Percentiles rank a stretch among this genome's conserved stretches.
phyloP scores from a whole-genome alignment of 1,140 invertebrate genomes.

The Temnothorax nylanderi region DNA sequence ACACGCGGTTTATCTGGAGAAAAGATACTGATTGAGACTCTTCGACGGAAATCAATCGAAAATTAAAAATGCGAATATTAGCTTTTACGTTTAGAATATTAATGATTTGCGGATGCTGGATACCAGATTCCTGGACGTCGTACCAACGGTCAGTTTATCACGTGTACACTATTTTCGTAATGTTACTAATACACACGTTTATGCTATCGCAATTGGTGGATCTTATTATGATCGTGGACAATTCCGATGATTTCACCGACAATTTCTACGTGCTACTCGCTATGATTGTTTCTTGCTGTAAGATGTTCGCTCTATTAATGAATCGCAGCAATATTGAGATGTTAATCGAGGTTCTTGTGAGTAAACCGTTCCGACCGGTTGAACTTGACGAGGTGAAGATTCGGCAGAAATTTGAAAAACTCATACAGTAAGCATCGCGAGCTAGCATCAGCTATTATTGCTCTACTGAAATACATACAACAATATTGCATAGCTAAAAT shows the following conservation, averaged over 20 bases:
- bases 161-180: slow-evolving; percentile 27
- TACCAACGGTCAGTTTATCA: slow-evolving; percentile 34
- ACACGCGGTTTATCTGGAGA: neutral
- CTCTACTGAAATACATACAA: neutral
- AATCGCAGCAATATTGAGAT: slow-evolving; percentile 41
- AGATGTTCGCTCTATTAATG: slow-evolving; percentile 44
- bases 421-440: slow-evolving; percentile 57
- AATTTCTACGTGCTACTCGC: slow-evolving; percentile 65
- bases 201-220: slow-evolving; percentile 28
- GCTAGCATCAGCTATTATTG: neutral
- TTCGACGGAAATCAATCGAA: neutral
- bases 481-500: neutral
- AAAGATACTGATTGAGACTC: neutral
- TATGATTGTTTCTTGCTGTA: slow-evolving; percentile 53
- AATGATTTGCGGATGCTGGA: slow-evolving; percentile 42
- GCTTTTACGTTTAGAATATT: slow-evolving; percentile 54
- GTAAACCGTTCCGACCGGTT: slow-evolving; percentile 46
- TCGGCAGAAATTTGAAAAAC: slow-evolving; percentile 51
- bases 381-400: slow-evolving; percentile 42
- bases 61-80: slow-evolving; percentile 40
- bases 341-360: slow-evolving; percentile 21
- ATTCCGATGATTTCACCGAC: slow-evolving; percentile 59
- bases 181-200: slow-evolving; percentile 51
- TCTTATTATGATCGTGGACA: slow-evolving; percentile 35
- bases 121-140: slow-evolving; percentile 3